Evolutionary conservation across 2,797 vertebrate genomes (phyloP).

Genomic region (Poecilia velifera): DNA sequence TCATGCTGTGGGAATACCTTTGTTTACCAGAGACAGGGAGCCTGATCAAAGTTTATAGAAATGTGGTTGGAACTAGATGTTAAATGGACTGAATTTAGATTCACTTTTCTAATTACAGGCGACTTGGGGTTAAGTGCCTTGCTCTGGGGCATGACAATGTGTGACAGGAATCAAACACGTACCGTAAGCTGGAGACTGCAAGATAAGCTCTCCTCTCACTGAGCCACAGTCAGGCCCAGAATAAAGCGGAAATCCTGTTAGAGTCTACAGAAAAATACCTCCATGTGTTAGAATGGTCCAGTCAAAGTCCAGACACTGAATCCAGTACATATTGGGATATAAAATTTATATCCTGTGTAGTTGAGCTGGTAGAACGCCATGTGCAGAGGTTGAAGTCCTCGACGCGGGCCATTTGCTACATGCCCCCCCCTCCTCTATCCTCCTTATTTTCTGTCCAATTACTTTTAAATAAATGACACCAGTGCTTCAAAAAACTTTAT

Average conservation of each 20-base stretch:
- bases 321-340: background rate
- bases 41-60: background rate
- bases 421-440: no score
- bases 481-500: no score
- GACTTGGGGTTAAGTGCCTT: background rate
- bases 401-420: no score
- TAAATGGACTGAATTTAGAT: background rate
- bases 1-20: background rate
- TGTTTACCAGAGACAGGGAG: background rate
- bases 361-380: no score
- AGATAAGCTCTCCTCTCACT: background rate
- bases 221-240: background rate
- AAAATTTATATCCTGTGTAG: no score
- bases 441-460: no score
- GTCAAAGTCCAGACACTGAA: background rate
- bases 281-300: background rate
- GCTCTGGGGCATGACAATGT: background rate
- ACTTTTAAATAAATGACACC: no score
- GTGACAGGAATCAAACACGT: background rate
- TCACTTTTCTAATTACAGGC: background rate
- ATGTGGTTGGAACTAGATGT: background rate
- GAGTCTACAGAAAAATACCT: background rate
- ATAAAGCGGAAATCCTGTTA: background rate
- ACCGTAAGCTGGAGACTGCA: background rate
- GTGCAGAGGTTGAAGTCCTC: no score